Conservation (phyloP, 2,797 vertebrate species). For the Lates japonicus region DNA sequence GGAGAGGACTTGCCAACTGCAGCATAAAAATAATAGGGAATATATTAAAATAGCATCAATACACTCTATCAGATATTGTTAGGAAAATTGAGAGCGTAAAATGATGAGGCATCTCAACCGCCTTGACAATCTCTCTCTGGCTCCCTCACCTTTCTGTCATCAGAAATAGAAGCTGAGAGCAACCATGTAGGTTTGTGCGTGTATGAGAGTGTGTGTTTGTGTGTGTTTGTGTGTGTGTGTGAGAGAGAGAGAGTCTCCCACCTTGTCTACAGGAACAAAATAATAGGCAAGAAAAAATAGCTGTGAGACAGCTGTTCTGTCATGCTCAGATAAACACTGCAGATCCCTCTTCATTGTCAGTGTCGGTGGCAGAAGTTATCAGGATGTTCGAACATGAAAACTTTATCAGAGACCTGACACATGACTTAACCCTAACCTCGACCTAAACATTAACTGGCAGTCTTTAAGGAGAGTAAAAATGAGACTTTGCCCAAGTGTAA, state of each 20-base stretch:
- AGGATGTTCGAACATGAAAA: constrained; percentile 21
- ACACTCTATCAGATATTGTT: constrained; percentile 52
- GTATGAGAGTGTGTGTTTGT: constrained; percentile 15
- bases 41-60: constrained; percentile 72
- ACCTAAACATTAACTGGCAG: background rate
- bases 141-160: constrained; percentile 62
- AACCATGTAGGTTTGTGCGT: constrained; percentile 34
- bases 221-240: constrained; percentile 13
- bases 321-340: constrained; percentile 52
- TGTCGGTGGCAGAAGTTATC: constrained; percentile 21
- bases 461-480: background rate
- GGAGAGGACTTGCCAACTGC: constrained; percentile 40
- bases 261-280: constrained; percentile 39
- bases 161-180: constrained; percentile 65
- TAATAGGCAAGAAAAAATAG: constrained; percentile 34
- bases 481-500: constrained; percentile 9
- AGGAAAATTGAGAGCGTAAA: constrained; percentile 45
- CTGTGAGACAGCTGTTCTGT: constrained; percentile 58
- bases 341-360: constrained; percentile 28
- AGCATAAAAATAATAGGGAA: constrained; percentile 64
- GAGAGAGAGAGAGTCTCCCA: constrained; percentile 29
- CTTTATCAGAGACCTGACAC: constrained; percentile 17
- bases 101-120: constrained; percentile 57
- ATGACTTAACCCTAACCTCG: background rate
- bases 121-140: constrained; percentile 48